These are phyloP conservation scores for Rhyacichthys aspro DNA, from an alignment of 2,797 vertebrate genomes.

Conservation along the genomic window DNA sequence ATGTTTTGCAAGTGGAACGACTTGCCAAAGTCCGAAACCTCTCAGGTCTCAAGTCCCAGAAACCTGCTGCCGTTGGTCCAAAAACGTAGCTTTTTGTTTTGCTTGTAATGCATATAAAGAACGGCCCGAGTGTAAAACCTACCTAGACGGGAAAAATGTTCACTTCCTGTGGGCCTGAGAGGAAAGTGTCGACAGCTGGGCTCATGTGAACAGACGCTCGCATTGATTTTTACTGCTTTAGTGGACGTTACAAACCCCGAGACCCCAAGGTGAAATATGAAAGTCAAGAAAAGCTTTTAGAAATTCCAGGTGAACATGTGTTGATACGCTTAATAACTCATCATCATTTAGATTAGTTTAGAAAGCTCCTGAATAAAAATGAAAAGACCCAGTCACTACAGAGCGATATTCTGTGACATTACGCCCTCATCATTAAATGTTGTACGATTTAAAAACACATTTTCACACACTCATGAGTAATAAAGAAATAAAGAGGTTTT, in stretches of 20 bases:
- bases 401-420: constrained; percentile 8
- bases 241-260: constrained; percentile 8
- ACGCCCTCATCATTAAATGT: constrained; percentile 5
- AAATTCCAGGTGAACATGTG: constrained; percentile 36
- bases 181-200: constrained; percentile 37
- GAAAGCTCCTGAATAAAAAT: constrained; percentile 37
- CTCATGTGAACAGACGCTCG: constrained; percentile 18
- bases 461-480: constrained; percentile 8
- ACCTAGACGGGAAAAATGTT: constrained; percentile 44
- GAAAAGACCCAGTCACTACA: neutral
- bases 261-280: neutral
- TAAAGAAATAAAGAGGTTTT: neutral
- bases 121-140: constrained; percentile 18
- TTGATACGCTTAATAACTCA: constrained; percentile 45
- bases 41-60: constrained; percentile 56
- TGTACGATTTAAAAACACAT: constrained; percentile 1
- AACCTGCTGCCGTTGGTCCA: constrained; percentile 37
- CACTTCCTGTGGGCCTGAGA: constrained; percentile 57
- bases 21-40: constrained; percentile 60
- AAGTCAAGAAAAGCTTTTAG: constrained; percentile 12
- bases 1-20: constrained; percentile 69
- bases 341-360: constrained; percentile 32
- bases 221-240: constrained; percentile 12
- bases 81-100: constrained; percentile 17
- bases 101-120: constrained; percentile 29